phyloP scores from a whole-genome alignment of 2,113 vertebrate genomes.

The Chaetura pelagica region DNA sequence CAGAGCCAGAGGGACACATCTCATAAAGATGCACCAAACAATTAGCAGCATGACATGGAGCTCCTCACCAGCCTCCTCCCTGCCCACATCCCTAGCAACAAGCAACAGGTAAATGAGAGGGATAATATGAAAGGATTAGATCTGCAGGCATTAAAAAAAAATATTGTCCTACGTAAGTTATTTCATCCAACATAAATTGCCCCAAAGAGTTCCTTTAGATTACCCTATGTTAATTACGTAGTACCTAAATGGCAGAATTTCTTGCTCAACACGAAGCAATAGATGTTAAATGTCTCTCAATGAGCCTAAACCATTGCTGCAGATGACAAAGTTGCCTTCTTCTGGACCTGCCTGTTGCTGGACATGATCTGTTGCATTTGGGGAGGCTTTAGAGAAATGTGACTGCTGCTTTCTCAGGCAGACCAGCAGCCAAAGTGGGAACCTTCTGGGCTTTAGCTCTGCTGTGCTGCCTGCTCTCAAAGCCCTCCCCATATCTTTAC shows the following conservation, averaged over 20 bases:
- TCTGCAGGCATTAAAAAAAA: neutral
- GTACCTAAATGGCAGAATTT: neutral
- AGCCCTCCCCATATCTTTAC: neutral
- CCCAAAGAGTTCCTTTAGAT: neutral
- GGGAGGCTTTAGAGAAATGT: neutral
- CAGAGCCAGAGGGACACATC: neutral
- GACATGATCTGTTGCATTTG: neutral
- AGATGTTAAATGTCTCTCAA: neutral
- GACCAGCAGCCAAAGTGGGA: neutral
- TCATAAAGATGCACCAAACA: neutral
- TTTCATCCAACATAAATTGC: neutral
- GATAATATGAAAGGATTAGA: neutral
- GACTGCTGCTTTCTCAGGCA: neutral
- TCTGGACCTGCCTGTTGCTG: neutral
- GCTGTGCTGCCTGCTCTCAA: neutral
- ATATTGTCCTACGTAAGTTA: neutral
- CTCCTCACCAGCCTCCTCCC: neutral
- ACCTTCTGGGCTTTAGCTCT: neutral
- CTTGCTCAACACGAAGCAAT: neutral
- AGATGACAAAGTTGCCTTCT: neutral
- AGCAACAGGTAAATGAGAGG: neutral
- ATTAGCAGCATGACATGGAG: neutral
- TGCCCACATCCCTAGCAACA: neutral
- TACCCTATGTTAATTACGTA: neutral
- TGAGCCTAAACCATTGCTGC: neutral